Evolutionary conservation across 2,797 vertebrate genomes (phyloP), one percentile per base, ranked within the genome.

Genomic region (Oophaga sylvatica): DNA sequence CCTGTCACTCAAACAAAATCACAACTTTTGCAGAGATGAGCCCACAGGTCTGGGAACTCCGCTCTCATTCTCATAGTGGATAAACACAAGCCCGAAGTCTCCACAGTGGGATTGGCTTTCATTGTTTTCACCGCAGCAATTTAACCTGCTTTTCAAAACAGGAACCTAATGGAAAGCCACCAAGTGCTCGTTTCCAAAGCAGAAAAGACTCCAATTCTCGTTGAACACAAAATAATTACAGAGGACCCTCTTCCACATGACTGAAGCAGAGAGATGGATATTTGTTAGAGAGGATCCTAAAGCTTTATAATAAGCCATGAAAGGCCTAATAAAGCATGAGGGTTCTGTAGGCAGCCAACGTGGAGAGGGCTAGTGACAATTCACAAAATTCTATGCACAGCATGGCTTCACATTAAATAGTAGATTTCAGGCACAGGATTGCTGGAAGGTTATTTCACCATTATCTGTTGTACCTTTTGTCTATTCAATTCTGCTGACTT

Each of bases 141-240:
- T 90, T 91, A 91, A 86, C 91, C 90, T 89, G 86, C 59, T 67
- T 93, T 93, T 91, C 89, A 92, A 91, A 81, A 68, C 16, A 67
- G 53, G 89, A 91, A 90, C 90, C 89, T 88, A 90, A 83, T 92
- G 80, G 80, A 71, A 93, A 92, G 87, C 87, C 89, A 59, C 65
- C 86, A 87, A 90, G 88, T 85, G 84, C 89, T 90, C 56, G 80
- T 90, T 87, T 89, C 63, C 80, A 71, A 90, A 90, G n/a, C n/a
- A 89, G 83, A 63, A 90, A 8, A 85, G 26, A 41, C 75, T 90
- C 17, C 83, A 63, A 89, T 89, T 89, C 90, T 91, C 73, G 85
- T 73, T 90, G 63, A 89, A 31, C 84, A 89, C 86, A 77, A 86
- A 89, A 90, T 89, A 90, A 94, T 91, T 89, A 91, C 84, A 86